A percentile compares a stretch with the other conserved stretches of the same genome.
Conservation (phyloP, 2,113 vertebrate species). For the Erythrocercus mccallii region DNA sequence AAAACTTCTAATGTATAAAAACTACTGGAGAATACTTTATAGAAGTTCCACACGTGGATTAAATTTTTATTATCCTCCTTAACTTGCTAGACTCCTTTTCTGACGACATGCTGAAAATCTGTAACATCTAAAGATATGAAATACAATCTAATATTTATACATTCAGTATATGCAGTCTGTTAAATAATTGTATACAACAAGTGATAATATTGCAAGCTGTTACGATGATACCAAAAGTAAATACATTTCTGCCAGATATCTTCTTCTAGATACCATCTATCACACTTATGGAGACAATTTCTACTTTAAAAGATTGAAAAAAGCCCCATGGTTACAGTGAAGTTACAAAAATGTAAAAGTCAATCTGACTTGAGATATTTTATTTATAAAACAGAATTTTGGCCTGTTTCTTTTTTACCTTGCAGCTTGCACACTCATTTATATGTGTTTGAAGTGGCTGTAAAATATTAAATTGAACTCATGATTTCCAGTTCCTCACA, state of each 20-base stretch:
- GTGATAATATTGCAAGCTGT: not conserved
- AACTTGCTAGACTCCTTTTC: not conserved
- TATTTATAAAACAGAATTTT: not conserved
- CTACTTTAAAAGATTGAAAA: not conserved
- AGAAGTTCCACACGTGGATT: not conserved
- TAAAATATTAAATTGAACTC: not conserved
- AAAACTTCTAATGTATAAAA: not conserved
- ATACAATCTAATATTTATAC: not conserved
- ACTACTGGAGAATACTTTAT: not conserved
- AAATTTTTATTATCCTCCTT: not conserved
- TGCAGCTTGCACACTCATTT: not conserved
- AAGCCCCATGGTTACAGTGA: not conserved
- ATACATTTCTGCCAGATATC: not conserved
- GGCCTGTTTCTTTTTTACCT: not conserved
- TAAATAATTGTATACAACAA: not conserved
- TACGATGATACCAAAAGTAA: not conserved
- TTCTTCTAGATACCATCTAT: not conserved
- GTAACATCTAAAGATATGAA: not conserved
- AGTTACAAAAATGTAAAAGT: not conserved
- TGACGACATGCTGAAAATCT: not conserved
- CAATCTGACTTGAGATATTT: not conserved
- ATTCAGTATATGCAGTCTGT: not conserved
- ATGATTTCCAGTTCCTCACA: not conserved
- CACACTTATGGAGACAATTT: not conserved
- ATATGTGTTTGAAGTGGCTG: not conserved